Evolutionary conservation across 2,888 invertebrate species (phyloP), one percentile per base, ranked within the genome.

Genomic region (Aspidiotus rigidus): DNA sequence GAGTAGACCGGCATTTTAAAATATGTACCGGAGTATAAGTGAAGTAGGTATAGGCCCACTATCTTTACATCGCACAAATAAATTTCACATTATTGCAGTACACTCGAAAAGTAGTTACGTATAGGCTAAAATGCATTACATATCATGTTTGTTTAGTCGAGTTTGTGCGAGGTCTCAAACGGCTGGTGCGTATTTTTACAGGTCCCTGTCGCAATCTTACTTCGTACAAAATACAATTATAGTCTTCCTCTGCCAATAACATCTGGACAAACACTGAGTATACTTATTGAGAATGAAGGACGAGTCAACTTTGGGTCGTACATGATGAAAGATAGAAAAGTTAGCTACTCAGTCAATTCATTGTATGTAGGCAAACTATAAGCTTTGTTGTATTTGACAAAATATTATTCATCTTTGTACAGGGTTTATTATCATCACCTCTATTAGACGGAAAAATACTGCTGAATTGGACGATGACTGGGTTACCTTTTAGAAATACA

Each of bases 241-340:
- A 69, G 66, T 11, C 44, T 72, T 67, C 64, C 64, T 7, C 54
- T 71, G 7, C 15, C 60, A 13, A 16, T 64, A 16, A 13, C 59
- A 41, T 54, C 75, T 74, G 77, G 76, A 3, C 74, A 78, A 64
- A 74, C 71, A 13, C 72, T 81, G 13, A 75, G 76, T 72, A 75
- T 82, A 57, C 72, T 82, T 15, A 81, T 82, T 0, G 93, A 94
- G 78, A 91, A 89, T 77, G 89, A 89, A 80, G 94, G 93, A 10
- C 82, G 92, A 66, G 83, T 89, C 57, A 90, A 90, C 77, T 90
- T 79, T 74, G 84, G 85, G 59, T 71, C 74, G 66, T 73, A 78
- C 2, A 75, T 84, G 15, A 75, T 75, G 60, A 80, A 80, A 71
- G 77, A 75, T 66, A 80, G 80, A 76, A n/a, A n/a, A n/a, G n/a